These are phyloP conservation scores for Rhogogaster chlorosoma DNA, from an alignment of 2,888 invertebrate genomes.

Conservation along the genomic window DNA sequence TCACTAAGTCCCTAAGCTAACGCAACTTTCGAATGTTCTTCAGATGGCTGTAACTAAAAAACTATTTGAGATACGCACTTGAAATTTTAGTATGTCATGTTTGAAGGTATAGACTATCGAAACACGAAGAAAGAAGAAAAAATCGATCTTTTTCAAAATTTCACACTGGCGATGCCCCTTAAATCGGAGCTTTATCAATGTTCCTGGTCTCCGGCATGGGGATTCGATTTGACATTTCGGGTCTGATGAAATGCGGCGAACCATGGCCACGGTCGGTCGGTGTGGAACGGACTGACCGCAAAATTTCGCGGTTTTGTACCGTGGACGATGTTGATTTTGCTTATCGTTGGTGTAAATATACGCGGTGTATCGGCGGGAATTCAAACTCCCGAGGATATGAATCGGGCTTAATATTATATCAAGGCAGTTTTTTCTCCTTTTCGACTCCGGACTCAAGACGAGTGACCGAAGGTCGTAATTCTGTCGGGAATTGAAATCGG, in stretches of 20 bases:
- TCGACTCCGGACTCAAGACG: no score
- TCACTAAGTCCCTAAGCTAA: no score
- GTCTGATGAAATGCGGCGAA: slow-evolving; percentile 13
- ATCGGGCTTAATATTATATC: neutral
- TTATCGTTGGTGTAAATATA: neutral
- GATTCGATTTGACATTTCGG: neutral
- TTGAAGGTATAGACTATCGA: no score
- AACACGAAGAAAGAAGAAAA: no score
- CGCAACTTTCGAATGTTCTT: no score
- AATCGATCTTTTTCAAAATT: no score
- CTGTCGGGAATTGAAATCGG: neutral
- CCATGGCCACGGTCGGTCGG: neutral
- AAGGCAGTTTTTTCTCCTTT: no score
- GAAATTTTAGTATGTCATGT: no score
- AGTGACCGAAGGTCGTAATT: neutral
- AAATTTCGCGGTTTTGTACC: slow-evolving; percentile 19
- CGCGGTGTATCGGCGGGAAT: neutral
- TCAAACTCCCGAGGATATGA: neutral
- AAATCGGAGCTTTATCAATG: no score
- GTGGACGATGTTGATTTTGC: neutral
- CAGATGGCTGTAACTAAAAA: no score
- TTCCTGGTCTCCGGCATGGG: neutral
- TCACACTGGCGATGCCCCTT: no score
- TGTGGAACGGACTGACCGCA: neutral
- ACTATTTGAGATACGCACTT: no score